Percentiles rank a stretch among this genome's conserved stretches.
phyloP scores from a whole-genome alignment of 2,888 invertebrate genomes.

The Rhingia campestris region DNA sequence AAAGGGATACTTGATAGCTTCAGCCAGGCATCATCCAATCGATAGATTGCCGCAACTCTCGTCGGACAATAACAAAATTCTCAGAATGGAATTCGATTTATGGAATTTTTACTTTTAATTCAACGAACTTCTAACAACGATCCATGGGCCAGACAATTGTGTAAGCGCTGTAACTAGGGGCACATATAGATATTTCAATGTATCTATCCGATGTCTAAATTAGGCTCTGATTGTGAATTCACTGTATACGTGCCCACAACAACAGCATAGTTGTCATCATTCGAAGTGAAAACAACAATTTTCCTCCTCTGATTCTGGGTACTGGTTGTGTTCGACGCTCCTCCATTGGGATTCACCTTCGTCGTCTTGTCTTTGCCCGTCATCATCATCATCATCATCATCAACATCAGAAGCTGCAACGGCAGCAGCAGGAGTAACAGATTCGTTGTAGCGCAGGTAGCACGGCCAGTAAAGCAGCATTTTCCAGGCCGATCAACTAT shows the following conservation, averaged over 20 bases:
- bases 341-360: conserved; percentile 45
- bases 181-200: conserved; percentile 30
- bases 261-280: conserved; percentile 64
- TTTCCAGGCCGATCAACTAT: conserved; percentile 9
- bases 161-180: conserved; percentile 6
- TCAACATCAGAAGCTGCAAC: background rate
- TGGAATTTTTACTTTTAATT: conserved; percentile 72
- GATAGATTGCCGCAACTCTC: conserved; percentile 30
- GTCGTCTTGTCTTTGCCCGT: conserved; percentile 5
- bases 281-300: conserved; percentile 60
- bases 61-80: conserved; percentile 62
- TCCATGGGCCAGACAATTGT: conserved; percentile 42
- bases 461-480: conserved; percentile 10
- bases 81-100: conserved; percentile 71
- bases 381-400: background rate
- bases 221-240: conserved; percentile 68
- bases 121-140: conserved; percentile 68
- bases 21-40: conserved; percentile 36
- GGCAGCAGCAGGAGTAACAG: background rate
- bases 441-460: conserved; percentile 3
- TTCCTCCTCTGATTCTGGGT: conserved; percentile 35
- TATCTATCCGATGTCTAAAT: conserved; percentile 68
- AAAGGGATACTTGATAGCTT: conserved; percentile 68
- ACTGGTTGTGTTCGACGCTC: background rate
- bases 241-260: conserved; percentile 55